Evolutionary conservation across 1,140 invertebrate species (phyloP).

Genomic region (Trichomalopsis sarcophagae): DNA sequence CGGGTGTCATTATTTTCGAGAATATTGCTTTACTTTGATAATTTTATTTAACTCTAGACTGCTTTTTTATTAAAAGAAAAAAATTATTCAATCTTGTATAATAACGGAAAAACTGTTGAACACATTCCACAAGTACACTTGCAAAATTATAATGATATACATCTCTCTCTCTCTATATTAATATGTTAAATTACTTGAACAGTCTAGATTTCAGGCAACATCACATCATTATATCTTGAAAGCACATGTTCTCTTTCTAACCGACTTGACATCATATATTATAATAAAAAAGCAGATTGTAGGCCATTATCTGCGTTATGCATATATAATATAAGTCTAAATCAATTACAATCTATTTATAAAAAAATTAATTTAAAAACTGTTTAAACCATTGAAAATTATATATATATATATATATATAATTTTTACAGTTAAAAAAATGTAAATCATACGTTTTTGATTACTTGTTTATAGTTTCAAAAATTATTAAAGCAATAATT

Average conservation of each 20-base stretch:
- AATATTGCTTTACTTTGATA: constrained; percentile 36
- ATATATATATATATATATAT: too few species aligned
- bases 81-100: neutral
- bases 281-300: too few species aligned
- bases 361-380: too few species aligned
- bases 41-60: constrained; percentile 22
- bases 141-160: neutral
- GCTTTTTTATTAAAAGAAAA: constrained; percentile 17
- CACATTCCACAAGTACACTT: constrained; percentile 12
- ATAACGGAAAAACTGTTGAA: neutral
- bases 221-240: neutral
- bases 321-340: too few species aligned
- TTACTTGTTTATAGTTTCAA: neutral
- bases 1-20: neutral
- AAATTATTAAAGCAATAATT: neutral
- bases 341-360: too few species aligned
- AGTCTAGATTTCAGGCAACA: neutral
- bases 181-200: neutral
- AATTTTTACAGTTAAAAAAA: neutral
- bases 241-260: too few species aligned
- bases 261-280: too few species aligned
- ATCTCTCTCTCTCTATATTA: neutral
- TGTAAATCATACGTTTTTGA: neutral
- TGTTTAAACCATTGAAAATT: too few species aligned
- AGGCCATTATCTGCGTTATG: too few species aligned